Percentiles rank a stretch among this genome's conserved stretches.
phyloP scores from a whole-genome alignment of 2,888 invertebrate genomes.

The Rhorus exstirpatorius region DNA sequence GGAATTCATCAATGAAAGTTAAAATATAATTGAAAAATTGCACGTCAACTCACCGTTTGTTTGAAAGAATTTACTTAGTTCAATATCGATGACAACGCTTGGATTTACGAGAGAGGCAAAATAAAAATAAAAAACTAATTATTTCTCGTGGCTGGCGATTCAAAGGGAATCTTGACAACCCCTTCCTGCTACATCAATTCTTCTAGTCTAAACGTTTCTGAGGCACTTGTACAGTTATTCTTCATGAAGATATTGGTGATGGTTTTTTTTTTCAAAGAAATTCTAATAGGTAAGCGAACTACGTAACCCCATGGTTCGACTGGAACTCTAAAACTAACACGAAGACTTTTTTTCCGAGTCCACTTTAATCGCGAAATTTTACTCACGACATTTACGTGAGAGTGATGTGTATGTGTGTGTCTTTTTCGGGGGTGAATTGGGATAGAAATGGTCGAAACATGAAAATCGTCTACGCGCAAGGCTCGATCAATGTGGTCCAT shows the following conservation, averaged over 20 bases:
- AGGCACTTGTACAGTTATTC: conserved; percentile 76
- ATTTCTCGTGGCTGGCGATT: not conserved
- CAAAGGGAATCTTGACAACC: conserved; percentile 23
- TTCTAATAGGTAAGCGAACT: conserved; percentile 75
- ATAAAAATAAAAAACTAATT: conserved; percentile 31
- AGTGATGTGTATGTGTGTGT: conserved; percentile 60
- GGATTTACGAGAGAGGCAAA: not conserved
- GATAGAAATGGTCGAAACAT: conserved; percentile 76
- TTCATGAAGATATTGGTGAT: conserved; percentile 66
- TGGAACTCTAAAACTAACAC: conserved; percentile 51
- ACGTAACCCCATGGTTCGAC: conserved; percentile 77
- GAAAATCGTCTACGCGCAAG: conserved; percentile 78
- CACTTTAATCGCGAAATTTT: conserved; percentile 76
- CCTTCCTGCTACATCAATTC: conserved; percentile 41
- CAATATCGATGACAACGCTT: not conserved
- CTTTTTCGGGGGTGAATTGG: conserved; percentile 76
- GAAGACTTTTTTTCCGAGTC: conserved; percentile 30
- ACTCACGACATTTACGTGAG: conserved; percentile 81
- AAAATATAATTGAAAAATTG: not conserved
- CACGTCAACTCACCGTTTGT: conserved; percentile 32
- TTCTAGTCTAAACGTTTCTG: conserved; percentile 65
- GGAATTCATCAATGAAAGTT: not conserved
- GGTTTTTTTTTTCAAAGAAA: conserved; percentile 44
- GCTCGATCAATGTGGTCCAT: conserved; percentile 81
- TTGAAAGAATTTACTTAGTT: conserved; percentile 6